phyloP scores from a whole-genome alignment of 2,888 invertebrate species.

The Hypomecis punctinalis region DNA sequence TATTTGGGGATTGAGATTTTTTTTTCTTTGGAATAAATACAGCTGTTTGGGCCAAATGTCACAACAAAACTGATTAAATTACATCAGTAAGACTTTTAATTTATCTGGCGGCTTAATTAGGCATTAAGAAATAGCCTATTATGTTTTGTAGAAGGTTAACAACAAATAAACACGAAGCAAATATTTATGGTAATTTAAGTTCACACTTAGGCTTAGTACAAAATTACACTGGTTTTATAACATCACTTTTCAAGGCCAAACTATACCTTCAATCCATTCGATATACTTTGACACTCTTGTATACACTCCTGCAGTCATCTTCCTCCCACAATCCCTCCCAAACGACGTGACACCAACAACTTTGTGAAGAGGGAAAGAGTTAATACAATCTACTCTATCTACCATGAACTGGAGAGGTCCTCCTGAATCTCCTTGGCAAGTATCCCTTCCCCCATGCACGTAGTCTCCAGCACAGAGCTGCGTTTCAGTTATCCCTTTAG shows the following conservation, averaged over 20 bases:
- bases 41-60: slow-evolving; percentile 10
- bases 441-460: slow-evolving; percentile 74
- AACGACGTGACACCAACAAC: slow-evolving; percentile 83
- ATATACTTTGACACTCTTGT: slow-evolving; percentile 76
- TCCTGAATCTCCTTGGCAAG: slow-evolving; percentile 81
- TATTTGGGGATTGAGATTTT: slow-evolving; percentile 39
- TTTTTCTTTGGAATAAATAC: slow-evolving; percentile 36
- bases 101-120: not conserved
- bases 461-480: slow-evolving; percentile 81
- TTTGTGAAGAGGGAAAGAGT: slow-evolving; percentile 72
- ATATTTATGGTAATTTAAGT: no score
- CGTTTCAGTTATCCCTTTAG: slow-evolving; percentile 63
- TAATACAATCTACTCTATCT: slow-evolving; percentile 67
- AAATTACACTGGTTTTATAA: not conserved
- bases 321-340: slow-evolving; percentile 81
- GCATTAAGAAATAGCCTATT: no score
- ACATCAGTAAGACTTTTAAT: not conserved
- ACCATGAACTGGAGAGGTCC: slow-evolving; percentile 77
- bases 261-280: slow-evolving; percentile 79
- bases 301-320: slow-evolving; percentile 82
- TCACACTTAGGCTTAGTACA: no score
- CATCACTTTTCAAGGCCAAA: slow-evolving; percentile 70
- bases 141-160: no score
- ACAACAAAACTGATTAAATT: slow-evolving; percentile 4
- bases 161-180: no score